phyloP scores from a whole-genome alignment of 2,113 vertebrate species.

The Phasianus colchicus region DNA sequence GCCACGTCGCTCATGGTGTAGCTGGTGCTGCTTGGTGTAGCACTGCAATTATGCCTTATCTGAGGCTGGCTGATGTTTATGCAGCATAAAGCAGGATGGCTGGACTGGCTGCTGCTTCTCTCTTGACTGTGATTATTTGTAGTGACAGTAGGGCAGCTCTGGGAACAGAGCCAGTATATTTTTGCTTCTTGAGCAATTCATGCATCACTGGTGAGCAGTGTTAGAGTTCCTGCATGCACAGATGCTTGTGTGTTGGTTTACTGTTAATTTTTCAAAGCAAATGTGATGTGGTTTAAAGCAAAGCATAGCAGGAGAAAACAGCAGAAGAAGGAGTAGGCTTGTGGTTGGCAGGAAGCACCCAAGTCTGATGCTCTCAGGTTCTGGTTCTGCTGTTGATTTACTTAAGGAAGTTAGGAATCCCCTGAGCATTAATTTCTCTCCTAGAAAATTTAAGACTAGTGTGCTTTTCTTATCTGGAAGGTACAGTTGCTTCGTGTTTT shows the following conservation, averaged over 20 bases:
- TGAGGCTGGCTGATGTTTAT: neutral
- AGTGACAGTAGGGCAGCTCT: neutral
- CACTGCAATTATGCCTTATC: neutral
- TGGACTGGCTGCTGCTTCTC: neutral
- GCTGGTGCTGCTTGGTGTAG: neutral
- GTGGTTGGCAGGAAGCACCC: neutral
- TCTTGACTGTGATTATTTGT: slow-evolving; percentile 24
- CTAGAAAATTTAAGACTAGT: neutral
- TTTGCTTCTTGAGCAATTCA: neutral
- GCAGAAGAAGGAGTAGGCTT: neutral
- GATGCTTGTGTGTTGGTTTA: neutral
- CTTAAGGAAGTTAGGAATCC: neutral
- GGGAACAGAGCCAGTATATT: neutral
- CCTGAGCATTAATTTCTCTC: neutral
- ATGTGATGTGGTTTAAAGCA: neutral
- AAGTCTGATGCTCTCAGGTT: neutral
- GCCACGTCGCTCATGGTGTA: neutral
- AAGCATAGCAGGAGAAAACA: neutral
- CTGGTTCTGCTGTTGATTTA: neutral
- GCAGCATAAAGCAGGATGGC: neutral
- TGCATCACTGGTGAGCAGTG: neutral
- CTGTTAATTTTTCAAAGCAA: neutral
- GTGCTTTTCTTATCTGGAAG: neutral
- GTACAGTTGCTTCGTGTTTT: neutral
- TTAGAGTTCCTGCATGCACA: neutral